These are phyloP conservation scores for Thyatira batis DNA, from an alignment of 2,888 invertebrate species.

Conservation along the genomic window DNA sequence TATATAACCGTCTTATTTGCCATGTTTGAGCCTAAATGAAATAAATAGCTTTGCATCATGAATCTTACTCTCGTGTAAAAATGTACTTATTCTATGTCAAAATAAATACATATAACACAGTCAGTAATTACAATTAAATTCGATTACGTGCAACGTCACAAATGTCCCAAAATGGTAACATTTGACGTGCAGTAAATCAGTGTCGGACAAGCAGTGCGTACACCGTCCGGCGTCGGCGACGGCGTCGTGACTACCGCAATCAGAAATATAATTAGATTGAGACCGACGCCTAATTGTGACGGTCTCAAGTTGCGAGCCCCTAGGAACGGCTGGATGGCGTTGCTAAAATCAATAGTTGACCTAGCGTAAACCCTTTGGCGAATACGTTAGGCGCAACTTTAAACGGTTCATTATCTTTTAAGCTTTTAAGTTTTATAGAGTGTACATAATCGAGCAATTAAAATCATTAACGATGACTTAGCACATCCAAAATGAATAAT, in stretches of 20 bases:
- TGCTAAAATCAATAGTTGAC: constrained; percentile 72
- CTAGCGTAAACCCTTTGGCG: constrained; percentile 51
- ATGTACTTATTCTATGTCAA: no score
- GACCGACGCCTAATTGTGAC: constrained; percentile 73
- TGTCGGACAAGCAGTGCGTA: constrained; percentile 15
- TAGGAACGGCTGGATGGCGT: constrained; percentile 46
- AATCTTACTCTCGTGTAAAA: no score
- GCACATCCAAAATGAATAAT: constrained; percentile 2
- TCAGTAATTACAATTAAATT: not conserved
- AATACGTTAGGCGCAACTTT: constrained; percentile 46
- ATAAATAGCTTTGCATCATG: no score
- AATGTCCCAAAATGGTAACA: not conserved
- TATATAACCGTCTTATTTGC: no score
- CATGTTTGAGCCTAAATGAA: no score
- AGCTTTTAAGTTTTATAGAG: constrained; percentile 12
- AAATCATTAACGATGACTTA: not conserved
- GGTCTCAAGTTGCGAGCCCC: constrained; percentile 74
- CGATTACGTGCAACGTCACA: not conserved
- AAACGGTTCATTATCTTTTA: constrained; percentile 39
- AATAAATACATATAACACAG: not conserved
- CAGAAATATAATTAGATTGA: constrained; percentile 80
- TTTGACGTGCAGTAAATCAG: constrained; percentile 35
- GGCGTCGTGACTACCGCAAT: constrained; percentile 61
- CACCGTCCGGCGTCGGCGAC: constrained; percentile 35
- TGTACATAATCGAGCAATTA: not conserved